These are phyloP conservation scores for Pseudopipra pipra DNA, from an alignment of 2,113 vertebrate genomes.

Conservation along the genomic window DNA sequence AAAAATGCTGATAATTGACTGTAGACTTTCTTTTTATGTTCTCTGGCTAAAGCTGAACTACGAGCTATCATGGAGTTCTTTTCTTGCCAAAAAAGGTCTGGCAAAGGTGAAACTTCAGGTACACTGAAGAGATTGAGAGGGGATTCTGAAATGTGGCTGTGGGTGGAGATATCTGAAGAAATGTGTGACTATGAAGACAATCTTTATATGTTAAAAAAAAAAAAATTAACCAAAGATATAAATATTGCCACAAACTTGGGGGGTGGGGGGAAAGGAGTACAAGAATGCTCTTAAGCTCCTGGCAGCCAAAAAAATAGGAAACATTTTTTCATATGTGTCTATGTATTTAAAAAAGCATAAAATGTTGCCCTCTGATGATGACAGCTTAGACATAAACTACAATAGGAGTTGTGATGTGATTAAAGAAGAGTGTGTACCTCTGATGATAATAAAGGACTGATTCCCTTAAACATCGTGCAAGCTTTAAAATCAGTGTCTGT, in stretches of 20 bases:
- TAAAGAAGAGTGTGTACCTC: constrained; percentile 7
- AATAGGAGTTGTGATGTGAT: not conserved
- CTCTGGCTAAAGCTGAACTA: not conserved
- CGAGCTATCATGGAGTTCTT: not conserved
- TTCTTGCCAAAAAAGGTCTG: not conserved
- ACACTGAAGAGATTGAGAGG: not conserved
- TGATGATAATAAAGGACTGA: constrained; percentile 13
- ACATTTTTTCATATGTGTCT: not conserved
- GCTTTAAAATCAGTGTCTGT: not conserved
- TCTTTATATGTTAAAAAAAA: not conserved
- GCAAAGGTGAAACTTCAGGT: not conserved
- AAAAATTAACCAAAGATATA: not conserved
- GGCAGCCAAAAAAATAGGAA: not conserved
- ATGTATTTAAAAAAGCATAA: not conserved
- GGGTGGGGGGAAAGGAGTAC: not conserved
- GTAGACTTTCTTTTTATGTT: not conserved
- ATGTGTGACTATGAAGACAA: not conserved
- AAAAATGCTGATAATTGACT: not conserved
- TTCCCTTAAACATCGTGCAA: constrained; percentile 15
- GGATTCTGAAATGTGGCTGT: not conserved
- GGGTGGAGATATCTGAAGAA: not conserved
- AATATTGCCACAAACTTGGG: not conserved
- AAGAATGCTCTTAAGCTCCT: not conserved
- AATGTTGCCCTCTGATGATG: not conserved
- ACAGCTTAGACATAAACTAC: constrained; percentile 8